phyloP scores from a whole-genome alignment of 2,113 vertebrate species.

The Illadopsis cleaveri region DNA sequence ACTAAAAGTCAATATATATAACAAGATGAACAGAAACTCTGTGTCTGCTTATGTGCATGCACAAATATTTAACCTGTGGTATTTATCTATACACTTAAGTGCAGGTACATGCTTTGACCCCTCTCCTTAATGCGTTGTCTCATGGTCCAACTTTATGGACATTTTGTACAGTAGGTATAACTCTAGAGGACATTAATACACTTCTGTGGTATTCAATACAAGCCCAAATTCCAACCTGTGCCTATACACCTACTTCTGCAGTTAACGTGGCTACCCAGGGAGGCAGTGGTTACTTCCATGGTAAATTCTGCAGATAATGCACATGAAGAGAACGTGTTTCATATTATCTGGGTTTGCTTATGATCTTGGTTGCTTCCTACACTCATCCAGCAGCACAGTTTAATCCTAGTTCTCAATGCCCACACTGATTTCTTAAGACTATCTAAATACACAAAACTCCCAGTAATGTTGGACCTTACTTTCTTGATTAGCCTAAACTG shows the following conservation, averaged over 20 bases:
- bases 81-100: not conserved
- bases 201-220: not conserved
- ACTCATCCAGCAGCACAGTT: not conserved
- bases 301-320: not conserved
- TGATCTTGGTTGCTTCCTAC: not conserved
- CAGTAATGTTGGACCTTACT: not conserved
- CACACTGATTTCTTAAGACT: not conserved
- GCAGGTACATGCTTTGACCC: not conserved
- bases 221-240: not conserved
- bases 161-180: not conserved
- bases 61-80: not conserved
- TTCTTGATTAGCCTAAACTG: not conserved
- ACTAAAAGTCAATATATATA: not conserved
- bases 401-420: not conserved
- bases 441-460: not conserved
- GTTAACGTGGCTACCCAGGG: fast-evolving
- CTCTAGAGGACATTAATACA: not conserved
- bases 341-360: not conserved
- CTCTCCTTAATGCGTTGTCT: not conserved
- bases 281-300: not conserved
- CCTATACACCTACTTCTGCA: not conserved
- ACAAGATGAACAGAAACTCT: not conserved
- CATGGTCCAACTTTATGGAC: not conserved
- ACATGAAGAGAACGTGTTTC: not conserved
- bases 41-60: not conserved